Evolutionary conservation across 1,140 invertebrate species (phyloP).

Genomic region (Eciton burchellii): DNA sequence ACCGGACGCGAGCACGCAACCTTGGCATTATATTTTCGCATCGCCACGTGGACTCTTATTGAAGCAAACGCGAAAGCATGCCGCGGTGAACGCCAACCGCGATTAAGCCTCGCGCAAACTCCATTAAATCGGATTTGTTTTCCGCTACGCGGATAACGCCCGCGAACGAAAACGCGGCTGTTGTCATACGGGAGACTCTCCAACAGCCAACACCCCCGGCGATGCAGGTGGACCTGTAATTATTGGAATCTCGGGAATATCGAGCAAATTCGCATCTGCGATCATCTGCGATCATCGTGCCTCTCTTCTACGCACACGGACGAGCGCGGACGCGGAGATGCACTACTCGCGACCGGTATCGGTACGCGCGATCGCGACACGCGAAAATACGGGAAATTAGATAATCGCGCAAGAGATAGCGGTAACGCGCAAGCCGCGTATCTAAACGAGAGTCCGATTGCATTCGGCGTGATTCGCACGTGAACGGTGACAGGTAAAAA

Average conservation of each 20-base stretch:
- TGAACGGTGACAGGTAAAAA: conserved; percentile 33
- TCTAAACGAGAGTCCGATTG: conserved; percentile 34
- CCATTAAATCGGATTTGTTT: conserved; percentile 43
- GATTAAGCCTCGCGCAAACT: conserved; percentile 40
- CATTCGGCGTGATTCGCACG: conserved; percentile 41
- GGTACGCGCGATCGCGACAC: not conserved
- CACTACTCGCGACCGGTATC: no score
- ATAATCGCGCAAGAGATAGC: not conserved
- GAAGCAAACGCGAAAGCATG: conserved; percentile 37
- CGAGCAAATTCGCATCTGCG: conserved; percentile 2
- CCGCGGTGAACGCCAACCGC: not conserved
- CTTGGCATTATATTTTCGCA: conserved; percentile 38
- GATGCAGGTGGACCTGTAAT: not conserved
- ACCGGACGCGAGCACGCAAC: conserved; percentile 7
- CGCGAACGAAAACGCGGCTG: not conserved
- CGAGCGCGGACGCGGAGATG: not conserved
- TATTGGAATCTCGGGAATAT: conserved; percentile 1
- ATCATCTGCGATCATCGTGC: not conserved
- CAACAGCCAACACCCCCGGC: not conserved
- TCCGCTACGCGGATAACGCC: conserved; percentile 18
- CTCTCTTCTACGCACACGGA: no score
- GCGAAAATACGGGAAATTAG: conserved; percentile 20
- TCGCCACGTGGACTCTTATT: conserved; percentile 41
- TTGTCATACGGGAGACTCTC: not conserved
- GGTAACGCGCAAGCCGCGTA: not conserved